A percentile compares a stretch with the other conserved stretches of the same genome.
phyloP scores from a whole-genome alignment of 2,888 invertebrate species.

The Helicoverpa assulta region DNA sequence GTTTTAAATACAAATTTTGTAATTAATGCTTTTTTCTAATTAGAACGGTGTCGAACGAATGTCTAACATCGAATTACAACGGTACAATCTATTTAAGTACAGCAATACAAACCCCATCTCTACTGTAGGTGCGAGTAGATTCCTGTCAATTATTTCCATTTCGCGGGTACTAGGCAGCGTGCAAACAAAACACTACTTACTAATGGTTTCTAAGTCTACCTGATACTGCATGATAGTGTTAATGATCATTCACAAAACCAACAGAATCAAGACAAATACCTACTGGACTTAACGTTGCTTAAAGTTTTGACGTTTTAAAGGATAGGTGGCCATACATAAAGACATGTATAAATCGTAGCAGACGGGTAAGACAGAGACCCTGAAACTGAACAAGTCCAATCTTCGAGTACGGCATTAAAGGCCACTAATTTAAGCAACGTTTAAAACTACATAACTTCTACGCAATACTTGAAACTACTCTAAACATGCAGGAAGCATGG shows the following conservation, averaged over 20 bases:
- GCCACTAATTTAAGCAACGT: conserved; percentile 45
- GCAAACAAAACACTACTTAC: conserved; percentile 86
- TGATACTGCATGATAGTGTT: conserved; percentile 25
- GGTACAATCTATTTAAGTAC: neutral
- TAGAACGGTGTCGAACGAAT: no score
- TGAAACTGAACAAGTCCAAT: no score
- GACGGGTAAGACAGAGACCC: no score
- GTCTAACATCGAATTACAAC: conserved; percentile 27
- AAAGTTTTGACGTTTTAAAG: no score
- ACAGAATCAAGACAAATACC: neutral
- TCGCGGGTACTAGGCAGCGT: conserved; percentile 86
- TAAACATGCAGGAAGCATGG: conserved; percentile 53
- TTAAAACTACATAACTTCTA: conserved; percentile 10
- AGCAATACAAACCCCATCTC: conserved; percentile 86
- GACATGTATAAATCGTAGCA: no score
- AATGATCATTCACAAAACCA: conserved; percentile 5
- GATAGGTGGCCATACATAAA: no score
- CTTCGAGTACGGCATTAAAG: no score
- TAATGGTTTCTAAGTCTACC: conserved; percentile 64
- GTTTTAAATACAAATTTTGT: neutral
- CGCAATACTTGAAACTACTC: conserved; percentile 15
- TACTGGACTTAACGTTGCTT: neutral
- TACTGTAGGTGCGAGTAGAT: conserved; percentile 79
- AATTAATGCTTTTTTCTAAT: neutral
- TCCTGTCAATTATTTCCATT: conserved; percentile 80